Base-by-base conservation (phyloP, 1,140 invertebrate genomes). In the Caenorhabditis latens region DNA sequence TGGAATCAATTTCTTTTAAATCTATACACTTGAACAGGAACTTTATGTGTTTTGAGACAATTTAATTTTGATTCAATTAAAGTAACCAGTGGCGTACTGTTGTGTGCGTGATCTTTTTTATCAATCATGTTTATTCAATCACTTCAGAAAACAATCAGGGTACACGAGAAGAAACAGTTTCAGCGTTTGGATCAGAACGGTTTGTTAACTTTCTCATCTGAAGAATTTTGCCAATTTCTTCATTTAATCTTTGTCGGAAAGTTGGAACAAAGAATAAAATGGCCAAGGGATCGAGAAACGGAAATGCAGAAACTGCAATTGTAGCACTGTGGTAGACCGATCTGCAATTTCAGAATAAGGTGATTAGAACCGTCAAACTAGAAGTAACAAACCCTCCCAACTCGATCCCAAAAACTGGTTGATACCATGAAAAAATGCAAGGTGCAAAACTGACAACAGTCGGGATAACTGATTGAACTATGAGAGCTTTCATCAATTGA, bases 381-480 rank as follows among this genome's bases (percentile, higher is more conserved):
- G 9, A 32, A 63, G 2, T 32, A 32, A 32, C 32, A 32, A 32
- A 32, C 61, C 61, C 4, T 63, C 61, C 61, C 32, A 63, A 40
- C 14, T 63, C 61, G 24, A 63, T 32, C 8, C 61, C 61, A 9
- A 63, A 63, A 9, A 40, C 61, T 63, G 61, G 61, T 40, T 63
- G 61, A 40, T 40, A 63, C 61, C 61, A 63, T 11, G 61, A 63
- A 7, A 40, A 8, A 4, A 63, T 7, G 19, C 61, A 63, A 40
- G 61, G 61, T 11, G 24, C 61, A 63, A 63, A 63, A 63, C 61
- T 63, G 61, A 63, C 61, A 32, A 63, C 21, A 9, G 61, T 63
- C 8, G 61, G 61, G 61, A 63, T 63, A 24, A 63, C 24, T 40
- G 61, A 32, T 40, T 63, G 61, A 40, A 63, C 61, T 11, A 63